Evolutionary conservation across 2,888 invertebrate species (phyloP), one percentile per base, ranked within the genome.

Genomic region (Therioaphis trifolii): DNA sequence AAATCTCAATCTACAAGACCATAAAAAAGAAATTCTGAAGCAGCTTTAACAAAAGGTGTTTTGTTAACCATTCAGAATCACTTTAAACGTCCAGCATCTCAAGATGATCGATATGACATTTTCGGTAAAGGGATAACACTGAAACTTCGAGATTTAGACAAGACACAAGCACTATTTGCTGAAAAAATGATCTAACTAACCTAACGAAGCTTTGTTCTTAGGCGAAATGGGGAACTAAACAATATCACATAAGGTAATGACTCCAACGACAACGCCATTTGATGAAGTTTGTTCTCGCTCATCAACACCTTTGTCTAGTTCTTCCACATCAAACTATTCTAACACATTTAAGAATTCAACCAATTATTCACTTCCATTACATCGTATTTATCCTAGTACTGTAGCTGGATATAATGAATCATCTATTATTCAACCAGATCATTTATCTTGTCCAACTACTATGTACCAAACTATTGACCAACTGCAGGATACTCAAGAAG

Each of bases 201-300:
- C n/a, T n/a, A 86, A 85, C 77, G 85, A 86, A 63, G 46, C 85
- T 27, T 75, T 86, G 14, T 86, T 85, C 84, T 77, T 78, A 71
- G 85, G 69, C 3, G 68, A 75, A 55, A 66, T 85, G 72, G 85
- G 78, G 11, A 85, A 84, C 55, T 63, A 85, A 58, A 69, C 85
- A 52, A 46, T 84, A 43, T 85, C 85, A 18, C 79, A 82, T 66
- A 75, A 63, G 78, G 52, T 55, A 78, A 84, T 49, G 78, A 79
- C 43, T 72, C 29, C 72, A 72, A 72, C 55, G 35, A 52, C 14
- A 72, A 72, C 35, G 46, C 52, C 2, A 72, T 72, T 72, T 72
- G 72, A 52, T 29, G 72, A 52, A 72, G 12, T 72, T 52, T 49
- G 11, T 24, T 71, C 72, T 72, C 72, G 29, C 49, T 72, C 72